Conservation (phyloP, 1,140 invertebrate species). For the Periplaneta americana region DNA sequence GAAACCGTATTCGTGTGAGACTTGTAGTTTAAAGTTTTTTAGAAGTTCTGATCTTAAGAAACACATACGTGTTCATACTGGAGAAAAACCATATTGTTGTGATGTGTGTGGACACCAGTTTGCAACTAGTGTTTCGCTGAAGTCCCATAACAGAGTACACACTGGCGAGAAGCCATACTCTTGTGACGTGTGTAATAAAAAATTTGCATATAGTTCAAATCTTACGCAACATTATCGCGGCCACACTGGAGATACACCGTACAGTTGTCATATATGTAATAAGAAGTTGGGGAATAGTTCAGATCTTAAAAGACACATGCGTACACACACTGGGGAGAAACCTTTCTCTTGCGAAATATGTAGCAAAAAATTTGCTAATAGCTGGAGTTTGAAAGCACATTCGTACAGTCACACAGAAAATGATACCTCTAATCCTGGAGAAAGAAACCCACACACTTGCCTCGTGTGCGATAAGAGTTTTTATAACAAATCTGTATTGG, state of each 20-base stretch:
- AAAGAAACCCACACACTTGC: too few species aligned
- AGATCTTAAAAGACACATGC: constrained; percentile 27
- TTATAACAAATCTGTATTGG: too few species aligned
- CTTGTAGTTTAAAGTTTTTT: constrained; percentile 42
- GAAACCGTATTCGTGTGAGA: constrained; percentile 34
- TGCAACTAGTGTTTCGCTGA: constrained; percentile 17
- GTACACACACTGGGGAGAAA: constrained; percentile 41
- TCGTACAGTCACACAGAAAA: too few species aligned
- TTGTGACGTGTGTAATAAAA: constrained; percentile 41
- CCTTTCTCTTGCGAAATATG: constrained; percentile 43
- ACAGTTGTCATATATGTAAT: constrained; percentile 4
- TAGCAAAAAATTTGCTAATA: constrained; percentile 38
- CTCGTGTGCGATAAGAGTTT: too few species aligned
- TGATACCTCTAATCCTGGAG: too few species aligned
- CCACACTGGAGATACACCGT: constrained; percentile 41
- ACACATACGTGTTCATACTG: constrained; percentile 52
- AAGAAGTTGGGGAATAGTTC: not conserved
- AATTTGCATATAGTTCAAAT: constrained; percentile 29
- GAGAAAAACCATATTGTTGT: constrained; percentile 43
- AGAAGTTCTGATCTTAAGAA: constrained; percentile 39
- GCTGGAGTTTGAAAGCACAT: too few species aligned
- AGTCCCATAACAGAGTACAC: constrained; percentile 16
- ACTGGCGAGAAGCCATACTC: constrained; percentile 26
- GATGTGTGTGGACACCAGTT: constrained; percentile 43
- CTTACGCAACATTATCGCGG: constrained; percentile 19